Evolutionary conservation across 92 coral and sea anemone genomes (phyloP).

Genomic region (Epizoanthus fatuus): DNA sequence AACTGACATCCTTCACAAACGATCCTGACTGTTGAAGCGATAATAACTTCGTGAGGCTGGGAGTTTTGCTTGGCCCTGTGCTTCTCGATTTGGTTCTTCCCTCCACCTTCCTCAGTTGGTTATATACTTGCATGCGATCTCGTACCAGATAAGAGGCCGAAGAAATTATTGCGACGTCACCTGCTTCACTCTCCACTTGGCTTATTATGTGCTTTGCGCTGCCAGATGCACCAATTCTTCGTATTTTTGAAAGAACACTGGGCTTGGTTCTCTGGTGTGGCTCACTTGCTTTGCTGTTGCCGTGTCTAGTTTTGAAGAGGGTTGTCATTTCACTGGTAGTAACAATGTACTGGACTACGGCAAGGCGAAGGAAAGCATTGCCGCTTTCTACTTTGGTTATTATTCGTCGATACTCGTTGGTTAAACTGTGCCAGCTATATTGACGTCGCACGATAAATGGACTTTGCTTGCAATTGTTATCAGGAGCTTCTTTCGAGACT

Average conservation of each 20-base stretch:
- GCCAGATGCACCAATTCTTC: slow-evolving; percentile 43
- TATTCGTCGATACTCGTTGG: slow-evolving; percentile 38
- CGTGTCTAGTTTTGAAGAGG: slow-evolving; percentile 39
- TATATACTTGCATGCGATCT: slow-evolving; percentile 70
- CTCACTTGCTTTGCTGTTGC: slow-evolving; percentile 36
- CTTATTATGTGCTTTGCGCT: slow-evolving; percentile 63
- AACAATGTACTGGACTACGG: slow-evolving; percentile 52
- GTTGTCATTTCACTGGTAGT: slow-evolving; percentile 17
- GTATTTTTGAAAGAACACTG: slow-evolving; percentile 52
- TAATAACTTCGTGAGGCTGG: slow-evolving; percentile 70
- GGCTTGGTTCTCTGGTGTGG: slow-evolving; percentile 75
- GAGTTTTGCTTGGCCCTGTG: slow-evolving; percentile 58
- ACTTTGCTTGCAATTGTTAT: slow-evolving; percentile 2
- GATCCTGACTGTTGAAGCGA: slow-evolving; percentile 55
- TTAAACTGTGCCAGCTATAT: slow-evolving; percentile 44
- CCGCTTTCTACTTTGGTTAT: slow-evolving; percentile 35
- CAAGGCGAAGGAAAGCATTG: slow-evolving; percentile 24
- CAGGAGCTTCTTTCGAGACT: slow-evolving; percentile 22
- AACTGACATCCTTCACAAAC: slow-evolving; percentile 70
- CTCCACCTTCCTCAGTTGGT: slow-evolving; percentile 48
- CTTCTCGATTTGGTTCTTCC: slow-evolving; percentile 57
- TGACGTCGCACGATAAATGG: slow-evolving; percentile 9
- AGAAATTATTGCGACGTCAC: slow-evolving; percentile 43
- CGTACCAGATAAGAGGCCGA: slow-evolving; percentile 69
- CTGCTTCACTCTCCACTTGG: slow-evolving; percentile 59